Conservation (phyloP, 1,140 invertebrate species). For the Danaus melanippus region DNA sequence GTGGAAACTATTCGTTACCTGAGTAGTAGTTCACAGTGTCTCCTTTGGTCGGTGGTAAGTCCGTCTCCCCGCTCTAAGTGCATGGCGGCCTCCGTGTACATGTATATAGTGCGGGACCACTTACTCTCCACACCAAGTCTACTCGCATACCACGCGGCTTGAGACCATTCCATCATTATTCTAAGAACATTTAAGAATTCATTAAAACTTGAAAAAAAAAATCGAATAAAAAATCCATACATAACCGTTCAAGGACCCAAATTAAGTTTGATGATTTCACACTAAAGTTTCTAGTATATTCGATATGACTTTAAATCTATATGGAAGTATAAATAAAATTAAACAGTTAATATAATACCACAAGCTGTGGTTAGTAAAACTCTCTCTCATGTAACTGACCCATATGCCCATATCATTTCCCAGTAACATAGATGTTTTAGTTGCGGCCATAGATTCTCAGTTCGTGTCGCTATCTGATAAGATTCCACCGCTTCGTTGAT, state of each 20-base stretch:
- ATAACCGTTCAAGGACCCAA: too few species aligned
- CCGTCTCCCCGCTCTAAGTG: conserved; percentile 80
- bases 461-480: conserved; percentile 88
- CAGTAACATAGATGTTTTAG: conserved; percentile 97
- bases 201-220: conserved; percentile 6
- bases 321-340: too few species aligned
- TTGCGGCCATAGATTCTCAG: conserved; percentile 91
- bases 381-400: conserved; percentile 63
- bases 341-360: too few species aligned
- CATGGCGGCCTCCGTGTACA: conserved; percentile 89
- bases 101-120: conserved; percentile 94
- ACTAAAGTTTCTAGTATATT: too few species aligned
- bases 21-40: conserved; percentile 74
- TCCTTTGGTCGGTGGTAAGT: conserved; percentile 48
- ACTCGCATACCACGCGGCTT: conserved; percentile 71
- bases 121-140: conserved; percentile 83
- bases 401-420: conserved; percentile 94
- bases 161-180: conserved; percentile 43
- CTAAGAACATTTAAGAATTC: conserved; percentile 22
- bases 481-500: conserved; percentile 82
- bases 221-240: background rate
- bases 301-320: too few species aligned
- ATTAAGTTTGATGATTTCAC: too few species aligned
- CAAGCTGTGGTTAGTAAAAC: too few species aligned
- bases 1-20: conserved; percentile 51